Base-by-base conservation (phyloP, 2,888 invertebrate genomes). In the Lasioglossum zephyrum region DNA sequence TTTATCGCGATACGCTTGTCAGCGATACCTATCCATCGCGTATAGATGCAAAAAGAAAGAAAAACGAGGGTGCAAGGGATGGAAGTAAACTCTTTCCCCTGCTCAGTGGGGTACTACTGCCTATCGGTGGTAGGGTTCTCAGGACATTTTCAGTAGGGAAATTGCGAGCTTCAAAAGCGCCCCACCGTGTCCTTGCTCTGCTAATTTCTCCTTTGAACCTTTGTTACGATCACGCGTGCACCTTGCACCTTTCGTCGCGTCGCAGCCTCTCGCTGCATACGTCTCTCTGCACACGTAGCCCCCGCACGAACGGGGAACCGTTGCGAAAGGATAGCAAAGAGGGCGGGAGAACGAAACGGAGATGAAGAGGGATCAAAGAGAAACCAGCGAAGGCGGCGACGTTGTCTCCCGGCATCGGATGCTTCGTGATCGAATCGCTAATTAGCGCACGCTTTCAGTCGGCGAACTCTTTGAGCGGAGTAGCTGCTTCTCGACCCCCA, bases 371-470 rank as follows among this genome's bases (percentile, higher is more conserved):
- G 91, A 89, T 91, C 91, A 90, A 90, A 90, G 91, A 75, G 88
- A 86, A 85, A 78, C 83, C 78, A 77, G 78, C 69, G 87, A 88
- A 90, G 88, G 88, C 86, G 86, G 81, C 86, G 84, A 86, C 85
- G 86, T 85, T 88, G 89, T 89, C 90, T 88, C 86, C 26, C 80
- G 73, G 72, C 89, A 81, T 86, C 86, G 88, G 89, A 91, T 88
- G 87, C 86, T 84, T 70, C 83, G 88, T 87, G 91, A 90, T 90
- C 91, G 90, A 90, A 90, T 88, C 90, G 90, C 88, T 90, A 90
- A 90, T 90, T 90, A 90, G 84, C 87, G 77, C 87, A 87, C 85
- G 86, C 88, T 90, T 82, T 79, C 86, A 73, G 77, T 66, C 81
- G 81, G 77, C 70, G 70, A 82, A 91, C 90, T 90, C 90, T 91